phyloP scores from a whole-genome alignment of 2,888 invertebrate genomes.

The Mycogona germanica region DNA sequence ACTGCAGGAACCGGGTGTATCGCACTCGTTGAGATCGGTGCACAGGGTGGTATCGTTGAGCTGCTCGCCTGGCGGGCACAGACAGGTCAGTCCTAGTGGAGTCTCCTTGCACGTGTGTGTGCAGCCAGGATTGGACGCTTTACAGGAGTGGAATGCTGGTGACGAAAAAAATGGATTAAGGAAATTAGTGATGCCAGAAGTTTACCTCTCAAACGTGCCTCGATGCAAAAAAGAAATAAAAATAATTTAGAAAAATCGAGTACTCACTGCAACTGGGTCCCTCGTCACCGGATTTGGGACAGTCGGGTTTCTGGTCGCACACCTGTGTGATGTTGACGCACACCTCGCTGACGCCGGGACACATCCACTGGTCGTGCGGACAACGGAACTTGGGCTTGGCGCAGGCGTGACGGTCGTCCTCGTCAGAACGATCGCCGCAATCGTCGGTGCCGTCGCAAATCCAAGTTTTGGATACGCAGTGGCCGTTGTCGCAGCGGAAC shows the following conservation, averaged over 20 bases:
- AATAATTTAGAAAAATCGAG: not conserved
- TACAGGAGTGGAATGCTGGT: slow-evolving; percentile 13
- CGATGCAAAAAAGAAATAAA: slow-evolving; percentile 2
- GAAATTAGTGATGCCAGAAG: not conserved
- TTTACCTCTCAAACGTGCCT: not conserved
- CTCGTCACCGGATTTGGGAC: slow-evolving; percentile 90
- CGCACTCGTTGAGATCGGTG: slow-evolving; percentile 72
- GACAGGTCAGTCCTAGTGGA: slow-evolving; percentile 68
- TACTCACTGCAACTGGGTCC: slow-evolving; percentile 64
- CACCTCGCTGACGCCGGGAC: slow-evolving; percentile 50
- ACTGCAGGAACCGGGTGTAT: slow-evolving; percentile 77
- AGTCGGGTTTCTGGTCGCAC: slow-evolving; percentile 76
- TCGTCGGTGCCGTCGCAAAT: slow-evolving; percentile 91
- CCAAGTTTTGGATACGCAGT: slow-evolving; percentile 83
- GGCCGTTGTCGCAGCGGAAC: slow-evolving; percentile 51
- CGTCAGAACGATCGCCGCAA: slow-evolving; percentile 83
- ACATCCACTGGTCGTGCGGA: slow-evolving; percentile 56
- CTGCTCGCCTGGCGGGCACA: slow-evolving; percentile 78
- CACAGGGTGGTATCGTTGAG: slow-evolving; percentile 42
- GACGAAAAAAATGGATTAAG: not conserved
- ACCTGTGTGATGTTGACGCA: slow-evolving; percentile 81
- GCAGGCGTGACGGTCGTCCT: slow-evolving; percentile 71
- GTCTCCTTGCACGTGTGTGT: slow-evolving; percentile 56
- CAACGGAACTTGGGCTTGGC: slow-evolving; percentile 28
- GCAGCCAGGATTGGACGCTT: slow-evolving; percentile 37